Base-by-base conservation (phyloP, 2,888 invertebrate genomes). In the Halictus quadricinctus region DNA sequence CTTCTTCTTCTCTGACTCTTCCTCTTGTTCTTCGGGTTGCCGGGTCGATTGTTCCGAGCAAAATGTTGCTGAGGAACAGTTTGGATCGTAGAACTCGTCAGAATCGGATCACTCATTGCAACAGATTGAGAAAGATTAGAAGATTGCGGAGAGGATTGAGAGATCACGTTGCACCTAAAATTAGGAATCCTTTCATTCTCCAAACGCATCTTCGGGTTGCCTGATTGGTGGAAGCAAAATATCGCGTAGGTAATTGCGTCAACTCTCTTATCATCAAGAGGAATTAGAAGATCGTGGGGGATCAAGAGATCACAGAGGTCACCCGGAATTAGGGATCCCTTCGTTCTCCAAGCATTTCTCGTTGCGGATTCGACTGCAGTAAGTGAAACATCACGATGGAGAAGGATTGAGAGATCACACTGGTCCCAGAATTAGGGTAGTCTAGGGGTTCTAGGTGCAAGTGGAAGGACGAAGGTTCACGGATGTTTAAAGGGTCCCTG, bases 401-500 rank as follows among this genome's bases (percentile, higher is more conserved):
- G 36, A 36, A 36, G 36, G 36, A 36, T 36, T 1, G 43, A 43
- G 46, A 46, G 12, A 3, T 13, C 46, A 3, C 46, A 54, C 21
- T 8, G 21, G 18, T 3, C 21, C 21, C 21, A 21, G 54, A 18
- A 54, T 54, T 54, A 54, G 54, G 21, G 12, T 13, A 46, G 2
- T 46, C 54, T 10, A 18, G 54, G 10, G 54, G 8, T 54, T 21
- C 54, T 54, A 21, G 54, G 54, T 54, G 54, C 54, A 3, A 54
- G 12, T 25, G 18, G 21, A n/a, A 41, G 41, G 21, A 69, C 12
- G 12, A 5, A 29, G 48, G 12, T 60, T 74, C 81, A 74, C 66
- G 79, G 82, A 46, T 25, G 50, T 80, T 70, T 69, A 69, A n/a
- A 69, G 69, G 36, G 15, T 41, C 12, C 21, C 21, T 41, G 36